phyloP scores from a whole-genome alignment of 2,113 vertebrate species.

The Ameiurus melas region DNA sequence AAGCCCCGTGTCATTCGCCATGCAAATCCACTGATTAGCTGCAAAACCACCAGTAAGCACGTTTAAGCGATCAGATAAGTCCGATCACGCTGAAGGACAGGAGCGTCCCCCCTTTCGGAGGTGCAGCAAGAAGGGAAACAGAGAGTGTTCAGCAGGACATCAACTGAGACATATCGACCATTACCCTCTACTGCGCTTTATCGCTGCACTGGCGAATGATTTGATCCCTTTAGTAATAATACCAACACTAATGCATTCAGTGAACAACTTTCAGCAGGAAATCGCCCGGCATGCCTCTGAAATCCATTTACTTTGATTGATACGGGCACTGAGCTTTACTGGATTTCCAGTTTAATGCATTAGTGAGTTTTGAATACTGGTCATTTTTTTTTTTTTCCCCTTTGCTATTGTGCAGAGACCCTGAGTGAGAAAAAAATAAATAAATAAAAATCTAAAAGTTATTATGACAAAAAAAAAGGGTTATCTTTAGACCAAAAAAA shows the following conservation, averaged over 20 bases:
- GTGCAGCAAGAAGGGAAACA: not conserved
- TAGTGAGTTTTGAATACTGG: not conserved
- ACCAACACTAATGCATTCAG: no score
- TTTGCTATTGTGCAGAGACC: not conserved
- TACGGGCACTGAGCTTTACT: not conserved
- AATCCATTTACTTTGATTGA: not conserved
- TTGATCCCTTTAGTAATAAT: not conserved
- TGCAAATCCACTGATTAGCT: conserved; percentile 19
- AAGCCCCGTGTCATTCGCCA: conserved; percentile 18
- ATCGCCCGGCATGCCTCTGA: no score
- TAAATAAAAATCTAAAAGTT: not conserved
- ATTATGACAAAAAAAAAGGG: not conserved
- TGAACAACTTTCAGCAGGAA: conserved; percentile 5
- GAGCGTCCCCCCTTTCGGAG: not conserved
- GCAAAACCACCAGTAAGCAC: conserved; percentile 1
- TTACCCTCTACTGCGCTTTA: not conserved
- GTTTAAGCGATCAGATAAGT: not conserved
- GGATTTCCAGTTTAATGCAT: not conserved
- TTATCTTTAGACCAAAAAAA: not conserved
- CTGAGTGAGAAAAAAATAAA: not conserved
- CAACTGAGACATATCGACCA: conserved; percentile 8
- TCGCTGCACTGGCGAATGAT: not conserved
- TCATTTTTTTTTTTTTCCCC: not conserved
- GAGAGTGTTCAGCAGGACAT: not conserved
- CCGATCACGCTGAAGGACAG: not conserved